A percentile compares a stretch with the other conserved stretches of the same genome.
Evolutionary conservation across 2,113 vertebrate genomes (phyloP).

Genomic region (Campylomormyrus numenius): DNA sequence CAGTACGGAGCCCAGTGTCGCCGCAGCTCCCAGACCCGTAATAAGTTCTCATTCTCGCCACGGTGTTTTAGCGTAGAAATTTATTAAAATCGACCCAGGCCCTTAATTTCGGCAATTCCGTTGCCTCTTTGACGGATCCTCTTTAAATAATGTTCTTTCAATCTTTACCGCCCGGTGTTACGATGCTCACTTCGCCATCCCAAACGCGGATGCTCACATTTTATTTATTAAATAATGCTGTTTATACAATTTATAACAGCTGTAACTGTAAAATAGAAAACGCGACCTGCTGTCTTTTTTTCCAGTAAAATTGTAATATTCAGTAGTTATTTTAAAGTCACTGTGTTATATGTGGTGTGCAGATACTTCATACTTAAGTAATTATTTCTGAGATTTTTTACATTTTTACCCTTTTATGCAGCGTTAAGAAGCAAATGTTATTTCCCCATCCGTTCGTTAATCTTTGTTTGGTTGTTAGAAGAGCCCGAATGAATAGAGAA

Average conservation of each 20-base stretch:
- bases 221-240: not conserved
- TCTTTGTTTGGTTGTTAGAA: not conserved
- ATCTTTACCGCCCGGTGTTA: not conserved
- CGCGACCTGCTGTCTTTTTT: not conserved
- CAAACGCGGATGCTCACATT: not conserved
- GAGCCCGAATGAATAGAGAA: not conserved
- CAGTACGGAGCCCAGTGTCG: not conserved
- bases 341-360: not conserved
- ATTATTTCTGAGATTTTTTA: not conserved
- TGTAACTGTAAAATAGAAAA: not conserved
- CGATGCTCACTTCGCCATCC: not conserved
- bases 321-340: not conserved
- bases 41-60: not conserved
- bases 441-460: not conserved
- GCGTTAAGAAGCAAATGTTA: not conserved
- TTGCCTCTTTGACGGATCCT: not conserved
- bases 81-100: not conserved
- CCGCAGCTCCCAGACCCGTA: not conserved
- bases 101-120: not conserved
- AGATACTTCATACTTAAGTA: not conserved
- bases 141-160: not conserved
- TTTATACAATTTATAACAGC: not conserved
- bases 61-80: not conserved
- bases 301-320: not conserved
- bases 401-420: not conserved